Evolutionary conservation across 2,797 vertebrate species (phyloP).

Genomic region (Sebastiscus albofasciatus): DNA sequence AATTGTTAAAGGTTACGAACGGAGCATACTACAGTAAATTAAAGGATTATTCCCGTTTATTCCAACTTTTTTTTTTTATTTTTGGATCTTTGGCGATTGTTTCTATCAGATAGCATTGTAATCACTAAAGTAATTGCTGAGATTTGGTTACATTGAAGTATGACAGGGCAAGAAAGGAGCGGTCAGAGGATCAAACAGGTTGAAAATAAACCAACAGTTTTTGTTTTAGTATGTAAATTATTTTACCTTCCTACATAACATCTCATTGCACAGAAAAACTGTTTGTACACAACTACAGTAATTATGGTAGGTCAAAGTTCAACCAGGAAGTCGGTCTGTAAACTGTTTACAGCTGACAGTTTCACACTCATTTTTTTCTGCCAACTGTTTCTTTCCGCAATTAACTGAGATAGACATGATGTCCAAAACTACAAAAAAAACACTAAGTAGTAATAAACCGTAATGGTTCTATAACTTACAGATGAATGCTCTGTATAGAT

Average conservation of each 20-base stretch:
- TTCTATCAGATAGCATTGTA: not conserved
- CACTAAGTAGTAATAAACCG: not conserved
- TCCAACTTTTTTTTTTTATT: not conserved
- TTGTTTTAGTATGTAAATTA: not conserved
- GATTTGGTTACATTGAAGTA: not conserved
- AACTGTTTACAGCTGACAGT: not conserved
- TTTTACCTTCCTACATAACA: not conserved
- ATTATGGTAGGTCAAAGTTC: not conserved
- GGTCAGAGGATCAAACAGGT: not conserved
- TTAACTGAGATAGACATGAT: not conserved
- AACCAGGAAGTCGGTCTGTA: not conserved
- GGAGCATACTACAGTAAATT: not conserved
- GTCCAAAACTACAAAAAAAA: not conserved
- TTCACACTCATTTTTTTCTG: not conserved
- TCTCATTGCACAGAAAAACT: not conserved
- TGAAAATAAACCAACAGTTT: not conserved
- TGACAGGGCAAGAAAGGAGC: not conserved
- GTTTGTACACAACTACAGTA: too few relatives aligned
- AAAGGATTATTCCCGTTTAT: not conserved
- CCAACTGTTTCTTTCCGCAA: not conserved
- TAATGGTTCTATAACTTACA: not conserved
- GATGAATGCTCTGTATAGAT: not conserved
- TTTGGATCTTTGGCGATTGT: not conserved
- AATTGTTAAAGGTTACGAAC: constrained; percentile 2
- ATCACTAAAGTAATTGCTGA: not conserved